These are phyloP conservation scores for Atta colombica DNA, from an alignment of 1,140 invertebrate species.

Conservation along the genomic window DNA sequence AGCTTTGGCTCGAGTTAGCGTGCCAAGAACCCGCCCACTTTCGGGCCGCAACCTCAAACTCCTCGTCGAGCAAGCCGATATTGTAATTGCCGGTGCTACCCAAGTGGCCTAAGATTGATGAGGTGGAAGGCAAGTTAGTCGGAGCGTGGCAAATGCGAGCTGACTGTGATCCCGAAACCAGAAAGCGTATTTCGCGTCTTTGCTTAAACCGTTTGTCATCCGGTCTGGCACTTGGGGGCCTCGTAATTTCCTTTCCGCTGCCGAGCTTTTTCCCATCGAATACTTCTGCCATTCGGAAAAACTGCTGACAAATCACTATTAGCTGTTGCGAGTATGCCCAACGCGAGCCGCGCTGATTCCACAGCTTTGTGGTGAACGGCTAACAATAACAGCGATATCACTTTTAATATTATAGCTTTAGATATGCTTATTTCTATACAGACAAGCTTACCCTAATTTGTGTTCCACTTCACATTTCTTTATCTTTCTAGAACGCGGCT, in stretches of 20 bases:
- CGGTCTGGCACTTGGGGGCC: constrained; percentile 30
- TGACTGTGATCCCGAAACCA: constrained; percentile 77
- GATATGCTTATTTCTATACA: constrained; percentile 38
- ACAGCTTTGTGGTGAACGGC: neutral
- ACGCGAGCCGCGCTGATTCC: neutral
- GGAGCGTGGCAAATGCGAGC: constrained; percentile 80
- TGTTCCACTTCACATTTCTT: constrained; percentile 43
- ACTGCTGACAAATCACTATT: constrained; percentile 66
- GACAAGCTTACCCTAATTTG: constrained; percentile 30
- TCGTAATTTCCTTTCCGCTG: constrained; percentile 63
- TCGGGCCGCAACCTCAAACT: constrained; percentile 83
- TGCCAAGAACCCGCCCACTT: constrained; percentile 82
- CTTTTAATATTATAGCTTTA: constrained; percentile 36
- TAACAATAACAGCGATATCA: neutral
- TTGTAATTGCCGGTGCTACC: constrained; percentile 85
- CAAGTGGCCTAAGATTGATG: constrained; percentile 86
- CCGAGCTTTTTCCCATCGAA: constrained; percentile 53
- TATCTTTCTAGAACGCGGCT: constrained; percentile 35
- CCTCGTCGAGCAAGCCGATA: constrained; percentile 85
- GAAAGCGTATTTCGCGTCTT: constrained; percentile 71
- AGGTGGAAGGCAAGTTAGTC: constrained; percentile 83
- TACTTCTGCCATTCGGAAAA: constrained; percentile 55
- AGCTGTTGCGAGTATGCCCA: constrained; percentile 39
- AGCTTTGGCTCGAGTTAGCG: constrained; percentile 81
- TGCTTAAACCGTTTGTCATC: constrained; percentile 73